Conservation (phyloP, 2,113 vertebrate genomes). For the Emberiza fucata region DNA sequence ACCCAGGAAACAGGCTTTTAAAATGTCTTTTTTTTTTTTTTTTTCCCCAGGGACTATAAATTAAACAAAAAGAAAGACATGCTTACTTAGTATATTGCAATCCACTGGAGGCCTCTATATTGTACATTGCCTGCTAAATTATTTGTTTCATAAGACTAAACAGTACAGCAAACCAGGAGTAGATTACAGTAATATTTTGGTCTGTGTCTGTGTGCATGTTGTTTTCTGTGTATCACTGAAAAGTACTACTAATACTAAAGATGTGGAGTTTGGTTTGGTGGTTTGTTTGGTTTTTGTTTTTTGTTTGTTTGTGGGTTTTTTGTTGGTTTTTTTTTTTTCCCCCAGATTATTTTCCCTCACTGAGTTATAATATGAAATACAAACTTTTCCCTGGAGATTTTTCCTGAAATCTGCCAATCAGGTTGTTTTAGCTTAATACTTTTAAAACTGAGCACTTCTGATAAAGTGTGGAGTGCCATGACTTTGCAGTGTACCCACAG, state of each 20-base stretch:
- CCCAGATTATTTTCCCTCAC: neutral
- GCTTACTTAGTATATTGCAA: slow-evolving; percentile 22
- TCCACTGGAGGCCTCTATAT: neutral
- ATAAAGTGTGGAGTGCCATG: neutral
- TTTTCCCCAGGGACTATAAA: slow-evolving; percentile 34
- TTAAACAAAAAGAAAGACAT: slow-evolving; percentile 46
- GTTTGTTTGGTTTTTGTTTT: no score
- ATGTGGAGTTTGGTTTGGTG: neutral
- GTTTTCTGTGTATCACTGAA: neutral
- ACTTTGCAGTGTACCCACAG: neutral
- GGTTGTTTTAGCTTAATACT: neutral
- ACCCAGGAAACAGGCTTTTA: slow-evolving; percentile 14
- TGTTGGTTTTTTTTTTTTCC: no score
- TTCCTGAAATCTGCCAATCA: neutral
- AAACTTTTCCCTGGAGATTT: neutral
- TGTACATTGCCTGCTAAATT: slow-evolving; percentile 20
- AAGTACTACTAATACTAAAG: neutral
- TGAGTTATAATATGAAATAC: neutral
- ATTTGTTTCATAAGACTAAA: slow-evolving; percentile 39
- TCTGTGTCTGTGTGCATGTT: neutral
- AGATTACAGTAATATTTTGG: neutral
- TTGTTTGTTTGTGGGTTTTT: no score
- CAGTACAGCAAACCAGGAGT: neutral
- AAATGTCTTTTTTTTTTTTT: neutral
- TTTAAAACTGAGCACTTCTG: neutral